phyloP scores from a whole-genome alignment of 1,140 invertebrate species.

The Coptotermes formosanus region DNA sequence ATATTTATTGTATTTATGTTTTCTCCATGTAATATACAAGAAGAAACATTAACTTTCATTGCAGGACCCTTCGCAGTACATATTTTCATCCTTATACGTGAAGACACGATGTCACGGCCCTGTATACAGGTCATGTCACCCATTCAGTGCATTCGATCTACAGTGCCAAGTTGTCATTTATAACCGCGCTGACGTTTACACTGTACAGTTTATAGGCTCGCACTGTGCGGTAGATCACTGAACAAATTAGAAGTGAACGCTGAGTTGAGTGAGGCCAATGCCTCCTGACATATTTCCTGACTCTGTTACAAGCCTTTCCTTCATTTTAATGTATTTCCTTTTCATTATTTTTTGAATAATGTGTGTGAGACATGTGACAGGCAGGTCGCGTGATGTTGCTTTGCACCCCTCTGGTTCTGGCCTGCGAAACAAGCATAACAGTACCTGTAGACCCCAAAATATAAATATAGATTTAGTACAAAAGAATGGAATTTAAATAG shows the following conservation, averaged over 20 bases:
- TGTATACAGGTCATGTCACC: too few species aligned
- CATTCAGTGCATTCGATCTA: too few species aligned
- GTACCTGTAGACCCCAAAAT: too few species aligned
- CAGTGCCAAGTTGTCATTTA: neutral
- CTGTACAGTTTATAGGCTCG: neutral
- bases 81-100: too few species aligned
- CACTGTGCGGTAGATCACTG: neutral
- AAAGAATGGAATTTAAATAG: too few species aligned
- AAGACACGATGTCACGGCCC: too few species aligned
- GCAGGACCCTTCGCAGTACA: too few species aligned
- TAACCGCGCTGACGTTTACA: neutral
- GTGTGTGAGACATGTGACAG: slow-evolving; percentile 7
- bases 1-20: too few species aligned
- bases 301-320: neutral
- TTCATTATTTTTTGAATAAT: slow-evolving; percentile 20
- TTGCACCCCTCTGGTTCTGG: neutral
- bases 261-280: neutral
- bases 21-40: too few species aligned
- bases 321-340: neutral
- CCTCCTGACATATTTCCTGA: neutral
- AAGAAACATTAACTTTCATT: too few species aligned
- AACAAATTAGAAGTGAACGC: neutral
- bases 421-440: too few species aligned
- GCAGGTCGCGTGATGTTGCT: neutral
- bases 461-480: too few species aligned